Conservation (phyloP, 1,140 invertebrate genomes). For the Melitaea cinxia region DNA sequence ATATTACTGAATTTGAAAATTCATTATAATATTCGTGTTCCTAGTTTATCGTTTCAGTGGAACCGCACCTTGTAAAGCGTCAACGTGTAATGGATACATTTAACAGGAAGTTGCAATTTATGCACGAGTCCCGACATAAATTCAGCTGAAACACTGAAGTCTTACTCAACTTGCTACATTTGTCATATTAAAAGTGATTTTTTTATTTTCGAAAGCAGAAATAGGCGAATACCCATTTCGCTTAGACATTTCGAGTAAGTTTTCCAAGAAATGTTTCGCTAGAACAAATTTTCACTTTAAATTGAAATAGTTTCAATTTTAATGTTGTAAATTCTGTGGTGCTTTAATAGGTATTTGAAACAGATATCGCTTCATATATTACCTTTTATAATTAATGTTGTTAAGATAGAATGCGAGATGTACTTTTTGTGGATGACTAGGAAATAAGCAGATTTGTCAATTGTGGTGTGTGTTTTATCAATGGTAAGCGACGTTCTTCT, state of each 20-base stretch:
- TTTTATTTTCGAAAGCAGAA: background rate
- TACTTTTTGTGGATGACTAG: too few species aligned
- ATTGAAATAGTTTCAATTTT: background rate
- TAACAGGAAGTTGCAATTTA: slow-evolving; percentile 66
- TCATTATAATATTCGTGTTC: background rate
- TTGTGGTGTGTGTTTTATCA: too few species aligned
- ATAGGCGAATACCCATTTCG: background rate
- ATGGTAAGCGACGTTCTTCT: too few species aligned
- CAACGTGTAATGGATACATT: slow-evolving; percentile 72
- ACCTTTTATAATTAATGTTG: too few species aligned
- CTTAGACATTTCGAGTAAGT: slow-evolving; percentile 1
- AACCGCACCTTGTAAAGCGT: slow-evolving; percentile 50
- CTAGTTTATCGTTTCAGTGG: slow-evolving; percentile 28
- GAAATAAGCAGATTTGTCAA: too few species aligned
- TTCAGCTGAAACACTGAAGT: slow-evolving; percentile 50
- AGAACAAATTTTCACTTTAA: background rate
- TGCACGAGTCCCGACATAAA: slow-evolving; percentile 61
- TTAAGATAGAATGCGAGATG: too few species aligned
- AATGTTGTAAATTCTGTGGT: too few species aligned
- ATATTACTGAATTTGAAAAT: too few species aligned
- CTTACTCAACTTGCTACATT: slow-evolving; percentile 24
- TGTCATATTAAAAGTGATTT: slow-evolving; percentile 9
- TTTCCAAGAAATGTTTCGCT: background rate
- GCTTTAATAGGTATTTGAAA: too few species aligned
- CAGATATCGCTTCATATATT: too few species aligned